Base-by-base conservation (phyloP, 1,140 invertebrate genomes). In the Lasioglossum baleicum region DNA sequence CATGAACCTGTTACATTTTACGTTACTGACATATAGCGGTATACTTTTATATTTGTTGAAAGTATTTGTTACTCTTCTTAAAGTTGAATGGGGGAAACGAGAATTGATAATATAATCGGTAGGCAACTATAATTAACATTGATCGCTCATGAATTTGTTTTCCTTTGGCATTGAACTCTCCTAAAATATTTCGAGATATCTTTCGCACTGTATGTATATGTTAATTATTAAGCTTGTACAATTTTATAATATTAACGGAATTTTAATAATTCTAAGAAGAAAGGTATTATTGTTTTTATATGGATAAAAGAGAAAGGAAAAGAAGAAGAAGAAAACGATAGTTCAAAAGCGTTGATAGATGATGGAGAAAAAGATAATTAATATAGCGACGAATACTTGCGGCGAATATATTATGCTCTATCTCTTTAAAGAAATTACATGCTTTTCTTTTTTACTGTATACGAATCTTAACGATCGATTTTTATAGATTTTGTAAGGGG, bases 31-130 rank as follows among this genome's bases (percentile, higher is more conserved):
- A 69, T 74, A 83, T 85, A 69, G 56, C 85, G 74, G 40, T 75
- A 80, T 83, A 85, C 80, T 86, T 84, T 85, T 83, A 79, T 72
- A 85, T 86, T 83, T 85, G 80, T 86, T 85, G 72, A 76, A 56
- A 42, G 48, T 85, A 75, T 80, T 80, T 70, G 76, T 85, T 86
- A 80, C 65, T 65, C 69, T 73, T 79, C 69, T 53, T 72, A 64
- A 60, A 78, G 35, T 72, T 79, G 56, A 79, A 66, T 65, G 26
- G 72, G n/a, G 64, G 17, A 72, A 65, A 73, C 1, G 20, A 66
- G 61, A 79, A 79, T 79, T 73, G 61, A 73, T 79, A 44, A 53
- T 51, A 26, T 67, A 67, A 79, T 44, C 22, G 22, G 40, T 79
- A 79, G 48, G 61, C 68, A 65, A 78, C 56, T 76, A 26, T 26